These are phyloP conservation scores for Linepithema humile DNA, from an alignment of 1,140 invertebrate genomes.

Conservation along the genomic window DNA sequence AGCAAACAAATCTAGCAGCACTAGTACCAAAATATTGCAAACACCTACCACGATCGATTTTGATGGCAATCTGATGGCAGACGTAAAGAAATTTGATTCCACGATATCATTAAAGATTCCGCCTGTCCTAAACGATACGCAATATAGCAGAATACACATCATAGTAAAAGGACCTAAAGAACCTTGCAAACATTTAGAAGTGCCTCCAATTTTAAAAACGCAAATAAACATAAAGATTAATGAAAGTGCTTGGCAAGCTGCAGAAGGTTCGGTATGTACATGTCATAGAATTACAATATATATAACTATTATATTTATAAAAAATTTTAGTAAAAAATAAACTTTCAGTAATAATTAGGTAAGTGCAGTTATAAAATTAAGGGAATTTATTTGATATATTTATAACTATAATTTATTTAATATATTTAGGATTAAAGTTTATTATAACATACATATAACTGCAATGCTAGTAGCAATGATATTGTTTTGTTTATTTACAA, in stretches of 20 bases:
- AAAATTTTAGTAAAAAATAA: too few species aligned
- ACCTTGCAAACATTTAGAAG: conserved; percentile 48
- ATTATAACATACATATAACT: too few species aligned
- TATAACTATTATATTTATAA: too few species aligned
- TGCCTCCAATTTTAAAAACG: conserved; percentile 12
- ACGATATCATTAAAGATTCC: conserved; percentile 68
- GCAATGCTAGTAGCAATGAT: neutral
- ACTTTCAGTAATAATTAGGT: too few species aligned
- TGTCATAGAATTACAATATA: neutral
- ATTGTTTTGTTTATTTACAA: neutral
- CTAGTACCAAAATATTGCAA: neutral
- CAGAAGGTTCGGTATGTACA: conserved; percentile 56
- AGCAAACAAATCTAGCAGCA: neutral
- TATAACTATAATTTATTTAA: too few species aligned
- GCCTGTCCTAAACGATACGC: conserved; percentile 57
- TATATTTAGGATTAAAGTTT: too few species aligned
- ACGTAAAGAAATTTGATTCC: neutral
- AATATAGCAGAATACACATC: conserved; percentile 51
- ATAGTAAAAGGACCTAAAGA: conserved; percentile 61
- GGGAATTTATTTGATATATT: too few species aligned
- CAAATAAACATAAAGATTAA: neutral
- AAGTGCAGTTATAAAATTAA: neutral
- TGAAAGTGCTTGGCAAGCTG: conserved; percentile 61
- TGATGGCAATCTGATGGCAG: neutral
- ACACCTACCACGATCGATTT: conserved; percentile 59